Conservation (phyloP, 2,888 invertebrate genomes). For the Calephelis perditalis region DNA sequence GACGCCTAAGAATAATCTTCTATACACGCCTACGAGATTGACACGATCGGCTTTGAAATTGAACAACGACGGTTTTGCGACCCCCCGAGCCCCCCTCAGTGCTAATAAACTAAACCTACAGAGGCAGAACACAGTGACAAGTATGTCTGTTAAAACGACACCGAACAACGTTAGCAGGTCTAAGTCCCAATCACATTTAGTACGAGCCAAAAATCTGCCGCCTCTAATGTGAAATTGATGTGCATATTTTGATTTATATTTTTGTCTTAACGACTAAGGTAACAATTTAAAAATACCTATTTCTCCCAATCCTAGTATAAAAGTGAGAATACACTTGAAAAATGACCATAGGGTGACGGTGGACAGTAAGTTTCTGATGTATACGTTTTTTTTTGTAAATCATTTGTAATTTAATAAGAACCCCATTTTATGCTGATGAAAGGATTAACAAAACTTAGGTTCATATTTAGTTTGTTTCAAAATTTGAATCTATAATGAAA, state of each 20-base stretch:
- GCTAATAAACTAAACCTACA: conserved; percentile 53
- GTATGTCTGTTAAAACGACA: conserved; percentile 46
- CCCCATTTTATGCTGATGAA: no score
- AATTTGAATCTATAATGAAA: no score
- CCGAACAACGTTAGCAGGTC: conserved; percentile 54
- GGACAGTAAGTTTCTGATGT: no score
- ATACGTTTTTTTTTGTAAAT: no score
- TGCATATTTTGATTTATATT: conserved; percentile 14
- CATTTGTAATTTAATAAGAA: no score
- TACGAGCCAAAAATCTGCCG: conserved; percentile 56
- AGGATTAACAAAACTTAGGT: no score
- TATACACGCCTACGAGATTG: conserved; percentile 56
- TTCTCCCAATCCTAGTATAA: no score
- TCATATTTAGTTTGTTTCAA: no score
- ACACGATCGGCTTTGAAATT: conserved; percentile 61
- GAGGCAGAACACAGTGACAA: conserved; percentile 48
- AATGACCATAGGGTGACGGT: no score
- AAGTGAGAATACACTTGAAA: no score
- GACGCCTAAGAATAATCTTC: conserved; percentile 51
- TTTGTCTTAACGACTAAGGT: neutral
- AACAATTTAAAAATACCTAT: neutral
- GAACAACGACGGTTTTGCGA: conserved; percentile 59
- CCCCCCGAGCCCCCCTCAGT: conserved; percentile 61
- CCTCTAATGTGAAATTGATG: conserved; percentile 47
- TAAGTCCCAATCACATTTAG: conserved; percentile 59